Evolutionary conservation across 2,113 vertebrate genomes (phyloP).

Genomic region (Callaeas wilsoni): DNA sequence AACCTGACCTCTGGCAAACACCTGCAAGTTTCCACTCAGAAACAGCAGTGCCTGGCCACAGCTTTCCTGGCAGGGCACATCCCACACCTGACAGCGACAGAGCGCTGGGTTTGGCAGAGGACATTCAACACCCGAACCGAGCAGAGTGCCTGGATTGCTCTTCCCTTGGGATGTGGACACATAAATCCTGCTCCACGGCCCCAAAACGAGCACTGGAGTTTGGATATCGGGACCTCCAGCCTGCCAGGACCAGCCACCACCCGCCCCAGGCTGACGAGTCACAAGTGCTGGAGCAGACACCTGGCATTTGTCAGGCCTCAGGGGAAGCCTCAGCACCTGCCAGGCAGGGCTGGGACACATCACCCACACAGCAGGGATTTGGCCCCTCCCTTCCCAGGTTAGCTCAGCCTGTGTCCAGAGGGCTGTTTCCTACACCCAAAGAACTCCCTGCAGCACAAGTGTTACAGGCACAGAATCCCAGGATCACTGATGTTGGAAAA

Average conservation of each 20-base stretch:
- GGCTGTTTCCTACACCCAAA: background rate
- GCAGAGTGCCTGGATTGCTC: background rate
- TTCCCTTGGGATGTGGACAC: background rate
- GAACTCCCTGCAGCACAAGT: background rate
- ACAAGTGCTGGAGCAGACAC: background rate
- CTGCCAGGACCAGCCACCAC: background rate
- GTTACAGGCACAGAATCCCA: background rate
- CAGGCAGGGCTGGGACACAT: background rate
- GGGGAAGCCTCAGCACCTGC: background rate
- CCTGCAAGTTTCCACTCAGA: background rate
- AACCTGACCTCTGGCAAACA: background rate
- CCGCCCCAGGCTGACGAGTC: background rate
- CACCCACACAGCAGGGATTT: background rate
- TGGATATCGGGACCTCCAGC: background rate
- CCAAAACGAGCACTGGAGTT: background rate
- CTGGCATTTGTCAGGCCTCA: rapidly evolving
- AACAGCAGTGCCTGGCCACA: background rate
- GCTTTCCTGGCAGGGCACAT: background rate
- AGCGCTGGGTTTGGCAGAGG: background rate
- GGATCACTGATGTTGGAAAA: background rate
- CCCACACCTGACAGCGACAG: background rate
- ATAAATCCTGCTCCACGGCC: background rate
- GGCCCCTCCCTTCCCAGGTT: background rate
- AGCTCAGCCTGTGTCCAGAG: background rate
- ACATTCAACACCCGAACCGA: rapidly evolving